Base-by-base conservation (phyloP, 1,140 invertebrate genomes). In the Drosophila kanapiae region DNA sequence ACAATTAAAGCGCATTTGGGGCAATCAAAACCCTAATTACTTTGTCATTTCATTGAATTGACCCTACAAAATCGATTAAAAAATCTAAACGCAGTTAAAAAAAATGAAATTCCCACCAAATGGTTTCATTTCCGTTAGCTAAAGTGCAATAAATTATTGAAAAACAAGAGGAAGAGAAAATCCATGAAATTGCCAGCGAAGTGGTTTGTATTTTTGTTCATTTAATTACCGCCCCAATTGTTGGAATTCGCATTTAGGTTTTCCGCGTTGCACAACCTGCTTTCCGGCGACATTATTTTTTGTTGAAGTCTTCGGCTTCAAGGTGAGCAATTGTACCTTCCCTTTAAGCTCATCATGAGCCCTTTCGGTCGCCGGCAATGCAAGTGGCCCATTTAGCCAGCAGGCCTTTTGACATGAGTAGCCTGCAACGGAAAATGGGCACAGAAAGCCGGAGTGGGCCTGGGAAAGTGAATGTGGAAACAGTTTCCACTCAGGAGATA, bases 401-500 rank as follows among this genome's bases (percentile, higher is more conserved):
- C 40, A 49, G 75, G 42, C 75, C 64, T 48, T 78, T 69, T 60
- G 54, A 64, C 64, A 75, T 59, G 82, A 69, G 65, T 69, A 45
- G 64, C 33, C 67, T 29, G 48, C 33, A 23, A 31, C 23, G 47
- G 16, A 29, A 40, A 57, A 63, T 51, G 18, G 38, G 23, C 33
- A 10, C 13, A 14, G 42, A 35, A 29, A 4, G 13, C 16, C 11
- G 31, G 37, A 16, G n/a, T 27, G 31, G n/a, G 11, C 40, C n/a
- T 3, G 69, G 43, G 40, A 71, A 56, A 72, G 51, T 71, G 69
- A 72, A 72, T 71, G 74, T 83, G 68, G 43, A 84, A 80, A 80
- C 78, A 63, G 67, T 54, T 75, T 68, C 58, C 84, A 88, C 85
- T 90, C 74, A 61, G 76, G 62, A 71, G 64, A 88, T 84, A 70